Evolutionary conservation across 1,140 invertebrate species (phyloP).

Genomic region (Drosophila yakuba): DNA sequence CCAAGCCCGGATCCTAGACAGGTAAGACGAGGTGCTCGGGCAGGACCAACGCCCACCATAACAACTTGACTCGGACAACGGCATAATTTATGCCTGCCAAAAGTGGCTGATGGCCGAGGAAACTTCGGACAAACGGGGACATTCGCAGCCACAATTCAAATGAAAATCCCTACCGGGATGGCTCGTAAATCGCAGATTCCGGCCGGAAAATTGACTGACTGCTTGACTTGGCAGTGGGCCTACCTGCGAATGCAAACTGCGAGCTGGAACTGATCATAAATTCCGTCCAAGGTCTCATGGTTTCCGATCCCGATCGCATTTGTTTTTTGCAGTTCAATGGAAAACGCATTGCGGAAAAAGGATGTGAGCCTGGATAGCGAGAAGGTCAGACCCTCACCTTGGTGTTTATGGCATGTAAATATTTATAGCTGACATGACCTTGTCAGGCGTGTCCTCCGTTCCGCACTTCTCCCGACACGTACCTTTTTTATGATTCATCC

Average conservation of each 20-base stretch:
- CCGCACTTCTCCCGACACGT: conserved; percentile 26
- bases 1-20: conserved; percentile 3
- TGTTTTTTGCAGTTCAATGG: conserved; percentile 67
- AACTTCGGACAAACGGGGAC: conserved; percentile 51
- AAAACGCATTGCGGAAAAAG: conserved; percentile 77
- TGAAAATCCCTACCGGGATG: conserved; percentile 62
- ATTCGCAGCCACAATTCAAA: conserved; percentile 65
- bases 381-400: conserved; percentile 51
- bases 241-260: conserved; percentile 38
- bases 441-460: conserved; percentile 39
- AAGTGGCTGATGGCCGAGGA: conserved; percentile 43
- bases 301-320: conserved; percentile 44
- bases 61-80: conserved; percentile 74
- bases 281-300: conserved; percentile 47
- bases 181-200: conserved; percentile 68
- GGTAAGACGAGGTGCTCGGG: conserved; percentile 27
- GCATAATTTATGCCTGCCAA: conserved; percentile 75
- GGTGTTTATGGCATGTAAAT: conserved; percentile 81
- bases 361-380: conserved; percentile 40
- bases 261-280: conserved; percentile 47
- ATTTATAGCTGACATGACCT: conserved; percentile 81
- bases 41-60: conserved; percentile 74
- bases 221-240: conserved; percentile 58
- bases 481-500: conserved; percentile 71
- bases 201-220: conserved; percentile 71